These are phyloP conservation scores for Adelognathus sp. DNA, from an alignment of 2,888 invertebrate species.

Conservation along the genomic window DNA sequence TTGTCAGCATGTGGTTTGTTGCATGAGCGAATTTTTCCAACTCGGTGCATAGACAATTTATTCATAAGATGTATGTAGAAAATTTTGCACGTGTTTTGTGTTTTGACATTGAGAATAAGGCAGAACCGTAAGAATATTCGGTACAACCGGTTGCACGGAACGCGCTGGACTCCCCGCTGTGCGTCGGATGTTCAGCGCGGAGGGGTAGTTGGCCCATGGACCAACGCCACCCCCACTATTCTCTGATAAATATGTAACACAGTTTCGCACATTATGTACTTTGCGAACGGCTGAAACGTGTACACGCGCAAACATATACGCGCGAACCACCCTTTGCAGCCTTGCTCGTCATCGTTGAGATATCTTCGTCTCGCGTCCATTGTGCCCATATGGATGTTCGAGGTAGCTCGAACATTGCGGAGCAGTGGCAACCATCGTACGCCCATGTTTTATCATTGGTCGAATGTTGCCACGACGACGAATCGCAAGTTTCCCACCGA, in stretches of 20 bases:
- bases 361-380: conserved; percentile 16
- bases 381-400: not conserved
- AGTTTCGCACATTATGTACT: not conserved
- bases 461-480: conserved; percentile 60
- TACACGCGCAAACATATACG: not conserved
- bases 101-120: not conserved
- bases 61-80: conserved; percentile 62
- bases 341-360: not conserved
- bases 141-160: conserved; percentile 72
- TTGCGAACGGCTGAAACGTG: too few relatives aligned
- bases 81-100: conserved; percentile 69
- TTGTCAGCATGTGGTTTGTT: too few relatives aligned
- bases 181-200: conserved; percentile 66
- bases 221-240: conserved; percentile 9
- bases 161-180: conserved; percentile 74
- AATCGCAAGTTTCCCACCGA: conserved; percentile 60
- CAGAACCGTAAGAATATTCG: conserved; percentile 70
- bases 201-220: conserved; percentile 38
- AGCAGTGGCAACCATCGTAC: not conserved
- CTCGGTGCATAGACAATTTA: conserved; percentile 53
- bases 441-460: conserved; percentile 64
- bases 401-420: not conserved
- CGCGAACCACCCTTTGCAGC: conserved; percentile 21
- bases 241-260: conserved; percentile 5
- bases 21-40: too few relatives aligned